These are phyloP conservation scores for Drosophila birchii DNA, from an alignment of 2,888 invertebrate species.

Conservation along the genomic window DNA sequence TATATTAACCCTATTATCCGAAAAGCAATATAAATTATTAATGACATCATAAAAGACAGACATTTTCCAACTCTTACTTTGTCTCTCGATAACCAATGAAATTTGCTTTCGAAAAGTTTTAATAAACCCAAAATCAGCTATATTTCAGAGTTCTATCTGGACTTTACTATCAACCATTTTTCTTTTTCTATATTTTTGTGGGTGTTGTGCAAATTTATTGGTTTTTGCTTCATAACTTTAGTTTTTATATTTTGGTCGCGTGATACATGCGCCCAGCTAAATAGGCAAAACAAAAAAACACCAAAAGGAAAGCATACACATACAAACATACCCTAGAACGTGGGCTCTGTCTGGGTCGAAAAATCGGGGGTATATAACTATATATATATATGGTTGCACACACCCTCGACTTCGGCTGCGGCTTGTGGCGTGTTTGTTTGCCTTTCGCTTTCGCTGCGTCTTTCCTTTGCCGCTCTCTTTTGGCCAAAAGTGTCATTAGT, in stretches of 20 bases:
- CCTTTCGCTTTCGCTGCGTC: conserved; percentile 60
- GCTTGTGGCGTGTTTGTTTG: conserved; percentile 74
- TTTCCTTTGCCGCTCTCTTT: conserved; percentile 38
- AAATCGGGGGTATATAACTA: conserved; percentile 27
- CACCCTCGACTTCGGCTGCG: conserved; percentile 3
- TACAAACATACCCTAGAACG: conserved; percentile 8
- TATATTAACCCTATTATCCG: neutral
- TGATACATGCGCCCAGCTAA: conserved; percentile 67
- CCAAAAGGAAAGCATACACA: conserved; percentile 17
- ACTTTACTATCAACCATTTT: conserved; percentile 13
- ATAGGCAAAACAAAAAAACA: conserved; percentile 51
- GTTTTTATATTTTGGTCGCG: conserved; percentile 66
- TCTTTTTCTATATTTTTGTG: conserved; percentile 19
- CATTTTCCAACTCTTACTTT: neutral
- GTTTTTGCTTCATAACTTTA: conserved; percentile 56
- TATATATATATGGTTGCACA: conserved; percentile 14
- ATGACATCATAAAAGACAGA: conserved; percentile 1
- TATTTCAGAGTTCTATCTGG: conserved; percentile 38
- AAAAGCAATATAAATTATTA: conserved; percentile 1
- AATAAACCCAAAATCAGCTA: neutral
- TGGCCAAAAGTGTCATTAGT: conserved; percentile 62
- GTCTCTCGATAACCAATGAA: neutral
- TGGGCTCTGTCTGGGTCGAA: conserved; percentile 53
- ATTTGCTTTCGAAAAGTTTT: neutral
- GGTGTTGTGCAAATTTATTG: conserved; percentile 66